A percentile compares a stretch with the other conserved stretches of the same genome.
These are phyloP conservation scores for Lacerta agilis DNA, from an alignment of 2,797 vertebrate genomes.

Conservation along the genomic window DNA sequence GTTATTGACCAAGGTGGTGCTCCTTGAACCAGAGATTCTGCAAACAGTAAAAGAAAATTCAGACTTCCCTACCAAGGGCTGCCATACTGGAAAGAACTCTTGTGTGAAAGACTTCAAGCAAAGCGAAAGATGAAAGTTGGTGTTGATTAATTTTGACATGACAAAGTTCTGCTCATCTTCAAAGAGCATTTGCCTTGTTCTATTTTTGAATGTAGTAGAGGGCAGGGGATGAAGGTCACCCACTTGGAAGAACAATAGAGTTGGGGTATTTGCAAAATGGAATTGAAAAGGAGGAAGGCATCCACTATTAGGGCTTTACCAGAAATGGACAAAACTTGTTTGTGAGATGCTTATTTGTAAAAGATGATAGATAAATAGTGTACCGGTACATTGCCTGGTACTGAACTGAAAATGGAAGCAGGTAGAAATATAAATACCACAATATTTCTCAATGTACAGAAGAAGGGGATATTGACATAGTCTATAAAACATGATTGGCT, in stretches of 20 bases:
- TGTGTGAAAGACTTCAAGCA: not conserved
- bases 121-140: not conserved
- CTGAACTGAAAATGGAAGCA: not conserved
- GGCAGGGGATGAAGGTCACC: not conserved
- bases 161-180: not conserved
- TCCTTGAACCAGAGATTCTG: not conserved
- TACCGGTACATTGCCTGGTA: not conserved
- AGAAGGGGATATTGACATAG: not conserved
- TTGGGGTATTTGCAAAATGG: not conserved
- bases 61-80: not conserved
- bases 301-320: not conserved
- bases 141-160: not conserved
- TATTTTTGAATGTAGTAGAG: not conserved
- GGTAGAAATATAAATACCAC: not conserved
- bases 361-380: slow-evolving; percentile 4
- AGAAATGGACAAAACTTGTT: not conserved
- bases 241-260: not conserved
- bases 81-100: not conserved
- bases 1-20: not conserved
- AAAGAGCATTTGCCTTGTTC: not conserved
- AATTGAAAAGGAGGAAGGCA: not conserved
- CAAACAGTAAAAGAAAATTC: not conserved
- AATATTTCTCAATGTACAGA: not conserved
- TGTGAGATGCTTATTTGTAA: slow-evolving; percentile 14
- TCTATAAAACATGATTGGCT: not conserved